Evolutionary conservation across 2,113 vertebrate species (phyloP), one percentile per base, ranked within the genome.

Genomic region (Bagarius yarrelli): DNA sequence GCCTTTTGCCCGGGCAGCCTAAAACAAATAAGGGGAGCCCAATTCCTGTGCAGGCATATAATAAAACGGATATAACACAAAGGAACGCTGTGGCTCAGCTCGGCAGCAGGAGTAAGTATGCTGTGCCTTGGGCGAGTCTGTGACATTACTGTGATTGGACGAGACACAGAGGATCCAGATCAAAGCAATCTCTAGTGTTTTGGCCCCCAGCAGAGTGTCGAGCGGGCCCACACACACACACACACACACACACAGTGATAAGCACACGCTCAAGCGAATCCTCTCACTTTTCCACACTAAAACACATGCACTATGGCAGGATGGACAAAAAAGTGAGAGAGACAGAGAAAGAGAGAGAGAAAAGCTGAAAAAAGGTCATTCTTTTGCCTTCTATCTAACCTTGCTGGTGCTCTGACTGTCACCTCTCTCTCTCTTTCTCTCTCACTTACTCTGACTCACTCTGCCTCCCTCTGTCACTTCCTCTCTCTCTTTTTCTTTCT

Each of bases 161-260:
- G 88, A 93, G 93, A 93, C 92, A 92, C 88, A 83, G 87, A 91
- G 90, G 91, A 93, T 91, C 90, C 92, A 93, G 91, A 94, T 94
- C 93, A 94, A 94, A 94, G 93, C 90, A 91, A 93, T 93, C 92
- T 93, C 91, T 90, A 91, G 91, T 93, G 93, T 93, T 92, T 93
- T 92, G 92, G 93, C 92, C 92, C 93, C 91, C 89, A 91, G 93
- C 91, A 72, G 87, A 91, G 91, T 89, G 88, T 87, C 85, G 88
- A 88, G 88, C 82, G 55, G 91, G 89, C 89, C 91, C 91, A 89
- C 92, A 89, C 88, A 89, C 88, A 87, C 89, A 87, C 84, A 84
- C 81, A 83, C 73, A 83, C 88, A 86, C 81, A 86, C 86, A 83
- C 85, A 85, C 76, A 79, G 50, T 27, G 44, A 23, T 1, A 50